A percentile compares a stretch with the other conserved stretches of the same genome.
These are phyloP conservation scores for Phyllopteryx taeniolatus DNA, from an alignment of 2,113 vertebrate species.

Conservation along the genomic window DNA sequence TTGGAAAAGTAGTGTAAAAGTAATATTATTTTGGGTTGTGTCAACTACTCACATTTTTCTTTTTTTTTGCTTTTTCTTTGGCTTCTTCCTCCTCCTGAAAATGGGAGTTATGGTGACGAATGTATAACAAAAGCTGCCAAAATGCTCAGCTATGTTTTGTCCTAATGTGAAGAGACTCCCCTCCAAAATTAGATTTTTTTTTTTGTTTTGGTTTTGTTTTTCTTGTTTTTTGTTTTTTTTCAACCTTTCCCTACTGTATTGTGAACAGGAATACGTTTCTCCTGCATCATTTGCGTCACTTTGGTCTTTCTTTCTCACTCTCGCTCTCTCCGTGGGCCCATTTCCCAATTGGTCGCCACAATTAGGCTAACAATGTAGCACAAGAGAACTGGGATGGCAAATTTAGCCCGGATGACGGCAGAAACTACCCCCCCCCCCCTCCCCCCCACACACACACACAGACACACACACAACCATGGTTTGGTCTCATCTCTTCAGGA, in stretches of 20 bases:
- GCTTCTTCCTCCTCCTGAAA: neutral
- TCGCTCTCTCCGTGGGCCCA: slow-evolving; percentile 42
- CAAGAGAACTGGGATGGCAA: slow-evolving; percentile 76
- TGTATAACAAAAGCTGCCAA: too few species aligned
- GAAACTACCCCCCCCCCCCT: slow-evolving; percentile 39
- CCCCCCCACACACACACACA: too few species aligned
- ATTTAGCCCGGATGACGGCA: slow-evolving; percentile 66
- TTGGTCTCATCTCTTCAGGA: slow-evolving; percentile 12
- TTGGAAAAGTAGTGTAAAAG: too few species aligned
- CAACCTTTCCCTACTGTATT: neutral
- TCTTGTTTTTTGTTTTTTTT: neutral
- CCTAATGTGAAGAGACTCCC: neutral
- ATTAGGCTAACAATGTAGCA: slow-evolving; percentile 77
- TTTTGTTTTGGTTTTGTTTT: neutral
- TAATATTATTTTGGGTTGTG: too few species aligned
- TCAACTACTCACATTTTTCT: neutral
- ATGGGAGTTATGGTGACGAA: neutral
- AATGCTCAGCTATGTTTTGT: neutral
- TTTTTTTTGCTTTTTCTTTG: neutral
- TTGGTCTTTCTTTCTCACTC: neutral
- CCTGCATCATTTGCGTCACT: neutral
- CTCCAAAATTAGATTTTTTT: neutral
- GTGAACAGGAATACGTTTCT: neutral
- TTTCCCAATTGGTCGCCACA: slow-evolving; percentile 75
- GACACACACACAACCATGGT: too few species aligned